These are phyloP conservation scores for Pristiophorus japonicus DNA, from an alignment of 2,113 vertebrate species.

Conservation along the genomic window DNA sequence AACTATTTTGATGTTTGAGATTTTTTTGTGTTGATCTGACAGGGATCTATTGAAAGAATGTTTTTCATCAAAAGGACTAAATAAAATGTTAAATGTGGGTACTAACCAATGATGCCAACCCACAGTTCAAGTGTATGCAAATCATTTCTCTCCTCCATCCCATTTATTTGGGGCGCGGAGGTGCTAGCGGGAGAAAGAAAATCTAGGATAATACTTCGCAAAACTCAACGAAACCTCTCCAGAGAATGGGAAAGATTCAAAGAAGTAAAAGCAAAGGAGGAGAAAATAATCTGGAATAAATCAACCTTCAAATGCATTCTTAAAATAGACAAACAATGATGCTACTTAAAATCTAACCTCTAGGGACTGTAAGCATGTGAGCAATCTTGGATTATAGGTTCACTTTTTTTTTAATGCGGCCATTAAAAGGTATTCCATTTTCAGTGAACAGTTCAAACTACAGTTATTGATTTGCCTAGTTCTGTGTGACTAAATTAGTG, in stretches of 20 bases:
- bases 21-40: neutral
- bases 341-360: neutral
- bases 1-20: neutral
- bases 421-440: neutral
- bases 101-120: neutral
- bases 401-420: too few relatives aligned
- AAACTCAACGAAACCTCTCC: neutral
- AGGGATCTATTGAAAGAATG: neutral
- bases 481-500: slow-evolving; percentile 42
- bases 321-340: neutral
- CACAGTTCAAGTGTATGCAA: neutral
- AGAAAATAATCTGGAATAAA: neutral
- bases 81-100: neutral
- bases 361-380: neutral
- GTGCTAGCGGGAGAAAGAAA: neutral
- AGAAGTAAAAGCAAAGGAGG: neutral
- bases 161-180: neutral
- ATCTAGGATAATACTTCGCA: too few relatives aligned
- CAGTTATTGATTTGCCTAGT: neutral
- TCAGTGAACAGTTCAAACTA: neutral
- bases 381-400: neutral
- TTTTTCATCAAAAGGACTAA: neutral
- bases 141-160: neutral
- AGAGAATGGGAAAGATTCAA: neutral
- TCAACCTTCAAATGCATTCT: neutral